Evolutionary conservation across 2,113 vertebrate species (phyloP), one percentile per base, ranked within the genome.

Genomic region (Typhlomys cinereus): DNA sequence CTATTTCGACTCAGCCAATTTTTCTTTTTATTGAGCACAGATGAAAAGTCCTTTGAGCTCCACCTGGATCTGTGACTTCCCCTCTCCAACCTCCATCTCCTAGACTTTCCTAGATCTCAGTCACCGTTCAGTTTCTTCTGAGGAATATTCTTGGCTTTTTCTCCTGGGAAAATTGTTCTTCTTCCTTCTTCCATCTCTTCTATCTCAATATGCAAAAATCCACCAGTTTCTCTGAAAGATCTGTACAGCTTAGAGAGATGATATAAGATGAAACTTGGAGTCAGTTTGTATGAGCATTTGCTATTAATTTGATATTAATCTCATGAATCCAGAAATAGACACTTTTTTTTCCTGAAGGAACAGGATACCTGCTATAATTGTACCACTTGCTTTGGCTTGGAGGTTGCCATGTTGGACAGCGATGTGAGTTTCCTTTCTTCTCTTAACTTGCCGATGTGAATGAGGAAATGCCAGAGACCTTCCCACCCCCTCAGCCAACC

Each of bases 381-480:
- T 50, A n/a, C 79, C 74, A 79, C 69, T 96, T 75, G 62, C 73
- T 52, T 90, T 95, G 94, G 85, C 89, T 89, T 85, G 46, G 62
- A 94, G 89, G 92, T 92, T 95, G 92, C 95, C 95, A 96, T 86
- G 92, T 96, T 96, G 97, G 95, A 93, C 81, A 79, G 94, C 87
- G 74, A 62, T 80, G 76, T 64, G 87, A 94, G 87, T 88, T 96
- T 96, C 69, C 88, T 83, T 92, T 91, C 91, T 93, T 92, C 73
- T 64, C 76, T 80, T 89, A 87, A 61, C 89, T 54, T 84, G 91
- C 88, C 66, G 91, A 36, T 95, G 59, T 85, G 94, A 95, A 90
- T 87, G 84, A 95, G 85, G 87, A 94, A 94, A 92, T 94, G 95
- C 96, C 90, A 96, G 87, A 94, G 97, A 96, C 96, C 96, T 97